These are phyloP conservation scores for Gobius niger DNA, from an alignment of 2,113 vertebrate genomes.

Conservation along the genomic window DNA sequence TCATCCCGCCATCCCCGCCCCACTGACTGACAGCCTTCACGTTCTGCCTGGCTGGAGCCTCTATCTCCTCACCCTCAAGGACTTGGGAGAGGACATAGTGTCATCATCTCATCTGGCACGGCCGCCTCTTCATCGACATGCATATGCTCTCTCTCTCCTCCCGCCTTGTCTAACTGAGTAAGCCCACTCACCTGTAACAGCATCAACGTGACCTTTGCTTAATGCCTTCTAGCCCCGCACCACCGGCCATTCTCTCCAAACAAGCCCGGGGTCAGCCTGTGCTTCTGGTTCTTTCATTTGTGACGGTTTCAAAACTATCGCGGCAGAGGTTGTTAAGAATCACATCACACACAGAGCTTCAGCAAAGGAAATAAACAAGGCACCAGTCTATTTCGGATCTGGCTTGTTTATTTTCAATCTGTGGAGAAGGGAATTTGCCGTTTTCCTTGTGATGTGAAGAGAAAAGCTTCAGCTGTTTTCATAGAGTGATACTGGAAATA, in stretches of 20 bases:
- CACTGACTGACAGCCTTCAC: constrained; percentile 76
- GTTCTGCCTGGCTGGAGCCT: constrained; percentile 70
- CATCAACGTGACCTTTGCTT: constrained; percentile 71
- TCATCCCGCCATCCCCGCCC: not conserved
- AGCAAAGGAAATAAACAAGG: constrained; percentile 63
- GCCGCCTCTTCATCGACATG: constrained; percentile 44
- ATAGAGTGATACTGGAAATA: constrained; percentile 14
- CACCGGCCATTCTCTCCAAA: constrained; percentile 60
- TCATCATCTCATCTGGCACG: constrained; percentile 66
- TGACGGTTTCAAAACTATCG: constrained; percentile 55
- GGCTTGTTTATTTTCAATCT: constrained; percentile 32
- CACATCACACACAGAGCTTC: constrained; percentile 62
- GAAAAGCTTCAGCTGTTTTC: constrained; percentile 19
- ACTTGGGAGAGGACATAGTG: constrained; percentile 71
- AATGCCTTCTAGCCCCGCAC: constrained; percentile 57
- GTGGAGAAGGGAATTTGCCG: constrained; percentile 46
- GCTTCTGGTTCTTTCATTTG: constrained; percentile 62
- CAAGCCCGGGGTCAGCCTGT: constrained; percentile 57
- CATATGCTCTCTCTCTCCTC: constrained; percentile 27
- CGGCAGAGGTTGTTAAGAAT: constrained; percentile 56
- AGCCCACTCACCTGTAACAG: constrained; percentile 70
- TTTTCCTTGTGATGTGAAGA: constrained; percentile 28
- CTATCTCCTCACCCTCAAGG: constrained; percentile 70
- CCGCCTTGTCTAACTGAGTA: constrained; percentile 11
- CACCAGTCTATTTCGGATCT: constrained; percentile 47